Evolutionary conservation across 2,113 vertebrate genomes (phyloP), one percentile per base, ranked within the genome.

Genomic region (Odobenus rosmarus): DNA sequence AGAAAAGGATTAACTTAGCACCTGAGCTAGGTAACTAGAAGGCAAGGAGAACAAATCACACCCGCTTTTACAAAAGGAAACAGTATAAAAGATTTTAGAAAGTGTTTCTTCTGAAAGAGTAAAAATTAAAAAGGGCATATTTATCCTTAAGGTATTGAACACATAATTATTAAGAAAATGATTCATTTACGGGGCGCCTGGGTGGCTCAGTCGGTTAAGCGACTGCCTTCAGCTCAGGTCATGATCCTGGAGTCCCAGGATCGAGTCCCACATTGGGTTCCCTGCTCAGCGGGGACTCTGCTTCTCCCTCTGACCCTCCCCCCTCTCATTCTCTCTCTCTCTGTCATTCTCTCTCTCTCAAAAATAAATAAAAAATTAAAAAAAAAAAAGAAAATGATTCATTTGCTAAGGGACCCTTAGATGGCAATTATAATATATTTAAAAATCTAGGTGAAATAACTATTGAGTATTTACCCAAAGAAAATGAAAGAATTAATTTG

Each of bases 361-460:
- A 39, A 39, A 39, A 39, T 39, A 39, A 39, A 39, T 39, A 39
- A 39, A 39, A 39, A 4, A 39, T 39, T 39, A n/a, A n/a, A n/a
- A n/a, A 39, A 39, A 39, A 39, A 39, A 39, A 71, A 82, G 64
- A 91, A 97, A 71, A 69, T 57, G 53, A 90, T 67, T 82, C n/a
- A 81, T 53, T 59, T 74, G 49, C 53, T 82, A 79, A 81, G 16
- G 55, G 4, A 69, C 16, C 16, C 51, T 72, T 18, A 69, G 46
- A 83, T 26, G 80, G 14, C 36, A 71, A 4, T 90, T 42, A 69
- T 36, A 92, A 53, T 14, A 5, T 90, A 90, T 59, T 71, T 90
- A 31, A 64, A 83, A 92, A 64, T 88, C 51, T 91, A 90, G 18
- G 39, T 97, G 23, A 93, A 95, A 46, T 61, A 89, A 74, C 74